phyloP scores from a whole-genome alignment of 2,113 vertebrate genomes.

The Globicephala melas region DNA sequence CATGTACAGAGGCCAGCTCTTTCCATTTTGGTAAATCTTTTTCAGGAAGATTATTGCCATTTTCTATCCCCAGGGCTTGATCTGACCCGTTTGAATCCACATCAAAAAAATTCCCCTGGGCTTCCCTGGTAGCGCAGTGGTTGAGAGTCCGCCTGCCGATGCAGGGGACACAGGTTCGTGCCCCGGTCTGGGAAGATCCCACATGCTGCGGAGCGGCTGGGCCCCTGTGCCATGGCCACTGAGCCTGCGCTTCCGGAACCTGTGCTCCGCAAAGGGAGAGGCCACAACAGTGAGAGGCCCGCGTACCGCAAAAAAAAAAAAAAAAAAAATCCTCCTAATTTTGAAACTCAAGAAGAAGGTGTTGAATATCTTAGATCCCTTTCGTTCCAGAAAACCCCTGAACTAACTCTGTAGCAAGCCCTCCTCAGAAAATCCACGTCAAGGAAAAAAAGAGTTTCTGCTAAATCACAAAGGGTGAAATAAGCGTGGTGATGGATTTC shows the following conservation, averaged over 20 bases:
- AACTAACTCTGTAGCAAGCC: not conserved
- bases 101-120: not conserved
- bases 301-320: no score
- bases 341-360: not conserved
- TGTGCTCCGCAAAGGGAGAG: no score
- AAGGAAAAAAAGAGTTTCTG: not conserved
- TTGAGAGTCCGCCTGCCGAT: no score
- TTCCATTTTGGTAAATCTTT: not conserved
- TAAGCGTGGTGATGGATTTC: rapidly evolving
- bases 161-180: no score
- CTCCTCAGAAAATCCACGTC: not conserved
- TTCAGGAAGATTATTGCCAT: not conserved
- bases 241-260: no score
- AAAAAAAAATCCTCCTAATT: not conserved
- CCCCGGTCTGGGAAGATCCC: no score
- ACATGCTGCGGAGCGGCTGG: no score
- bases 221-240: no score
- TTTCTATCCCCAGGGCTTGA: not conserved
- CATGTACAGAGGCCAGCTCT: not conserved
- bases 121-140: no score
- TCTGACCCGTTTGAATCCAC: not conserved
- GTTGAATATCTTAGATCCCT: not conserved
- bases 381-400: not conserved
- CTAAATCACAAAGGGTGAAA: not conserved
- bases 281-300: no score